Evolutionary conservation across 2,113 vertebrate genomes (phyloP).

Genomic region (Microcebus tavaratra): DNA sequence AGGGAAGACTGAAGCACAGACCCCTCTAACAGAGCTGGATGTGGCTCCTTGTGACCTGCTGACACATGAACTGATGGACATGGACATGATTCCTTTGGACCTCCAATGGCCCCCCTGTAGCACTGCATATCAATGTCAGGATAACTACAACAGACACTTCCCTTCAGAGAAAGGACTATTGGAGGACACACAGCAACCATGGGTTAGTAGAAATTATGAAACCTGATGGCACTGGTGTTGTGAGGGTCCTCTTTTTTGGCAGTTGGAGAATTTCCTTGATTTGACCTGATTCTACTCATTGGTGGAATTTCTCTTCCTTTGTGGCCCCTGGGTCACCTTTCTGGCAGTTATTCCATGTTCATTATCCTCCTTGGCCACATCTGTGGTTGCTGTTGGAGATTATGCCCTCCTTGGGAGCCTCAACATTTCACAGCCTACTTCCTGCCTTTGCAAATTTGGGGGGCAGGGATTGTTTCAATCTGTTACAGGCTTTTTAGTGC

Average conservation of each 20-base stretch:
- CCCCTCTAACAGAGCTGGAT: neutral
- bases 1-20: neutral
- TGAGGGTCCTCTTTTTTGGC: neutral
- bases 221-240: neutral
- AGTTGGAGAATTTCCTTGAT: neutral
- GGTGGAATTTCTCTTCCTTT: neutral
- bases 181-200: neutral
- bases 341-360: neutral
- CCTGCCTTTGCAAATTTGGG: neutral
- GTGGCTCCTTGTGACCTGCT: neutral
- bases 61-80: neutral
- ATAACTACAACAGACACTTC: neutral
- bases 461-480: neutral
- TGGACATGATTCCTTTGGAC: neutral
- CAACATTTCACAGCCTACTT: neutral
- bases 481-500: neutral
- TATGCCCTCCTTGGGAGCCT: neutral
- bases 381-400: neutral
- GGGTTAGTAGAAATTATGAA: neutral
- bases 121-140: neutral
- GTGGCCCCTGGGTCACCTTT: neutral
- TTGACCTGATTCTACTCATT: neutral
- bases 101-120: neutral
- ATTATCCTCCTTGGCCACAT: neutral
- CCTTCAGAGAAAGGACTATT: neutral